Evolutionary conservation across 2,797 vertebrate species (phyloP).

Genomic region (Anguilla megastoma): DNA sequence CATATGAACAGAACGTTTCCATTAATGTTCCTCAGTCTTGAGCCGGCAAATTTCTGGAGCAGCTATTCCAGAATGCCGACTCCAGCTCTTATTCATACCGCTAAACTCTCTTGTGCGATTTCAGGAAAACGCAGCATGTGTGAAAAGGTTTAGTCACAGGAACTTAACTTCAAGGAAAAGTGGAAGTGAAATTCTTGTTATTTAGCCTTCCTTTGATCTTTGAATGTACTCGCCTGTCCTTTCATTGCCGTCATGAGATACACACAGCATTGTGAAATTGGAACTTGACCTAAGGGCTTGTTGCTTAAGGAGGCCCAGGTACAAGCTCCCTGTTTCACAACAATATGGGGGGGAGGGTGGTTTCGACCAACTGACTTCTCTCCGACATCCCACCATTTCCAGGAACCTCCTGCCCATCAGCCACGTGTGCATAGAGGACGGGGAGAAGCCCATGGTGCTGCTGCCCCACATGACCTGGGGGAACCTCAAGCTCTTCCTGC

Average conservation of each 20-base stretch:
- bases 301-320: too few species aligned
- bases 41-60: not conserved
- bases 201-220: not conserved
- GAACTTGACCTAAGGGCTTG: too few species aligned
- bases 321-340: too few species aligned
- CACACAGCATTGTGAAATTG: not conserved
- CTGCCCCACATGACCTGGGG: slow-evolving; percentile 98
- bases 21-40: too few species aligned
- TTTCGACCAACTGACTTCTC: not conserved
- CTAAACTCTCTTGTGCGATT: not conserved
- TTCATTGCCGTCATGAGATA: too few species aligned
- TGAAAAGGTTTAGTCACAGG: not conserved
- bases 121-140: not conserved
- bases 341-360: too few species aligned
- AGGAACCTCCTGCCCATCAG: slow-evolving; percentile 96
- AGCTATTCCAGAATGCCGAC: not conserved
- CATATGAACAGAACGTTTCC: too few species aligned
- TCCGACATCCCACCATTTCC: slow-evolving; percentile 4
- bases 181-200: not conserved
- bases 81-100: not conserved
- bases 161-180: not conserved
- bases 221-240: not conserved
- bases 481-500: slow-evolving; percentile 94
- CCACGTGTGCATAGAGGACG: slow-evolving; percentile 94
- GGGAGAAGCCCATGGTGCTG: slow-evolving; percentile 96